These are phyloP conservation scores for Drosophila quasianomalipes DNA, from an alignment of 2,888 invertebrate genomes.

Conservation along the genomic window DNA sequence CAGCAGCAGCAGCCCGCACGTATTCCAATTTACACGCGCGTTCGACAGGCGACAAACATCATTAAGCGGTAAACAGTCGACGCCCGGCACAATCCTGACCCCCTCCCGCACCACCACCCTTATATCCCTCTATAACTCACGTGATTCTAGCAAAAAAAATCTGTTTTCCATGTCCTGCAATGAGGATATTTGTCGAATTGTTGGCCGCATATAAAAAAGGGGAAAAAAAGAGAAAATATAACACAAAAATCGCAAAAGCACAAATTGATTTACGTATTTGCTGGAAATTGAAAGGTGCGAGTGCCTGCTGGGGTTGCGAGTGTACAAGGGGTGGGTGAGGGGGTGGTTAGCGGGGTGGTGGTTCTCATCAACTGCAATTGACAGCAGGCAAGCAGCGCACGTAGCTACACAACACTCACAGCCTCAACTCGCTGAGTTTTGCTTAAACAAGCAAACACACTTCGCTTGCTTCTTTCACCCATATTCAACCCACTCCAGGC, in stretches of 20 bases:
- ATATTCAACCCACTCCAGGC: background rate
- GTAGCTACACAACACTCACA: constrained; percentile 18
- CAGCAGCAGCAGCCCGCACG: constrained; percentile 44
- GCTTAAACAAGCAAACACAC: constrained; percentile 65
- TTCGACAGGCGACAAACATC: constrained; percentile 71
- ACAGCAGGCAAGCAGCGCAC: constrained; percentile 55
- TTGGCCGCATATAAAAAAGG: constrained; percentile 24
- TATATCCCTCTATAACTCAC: background rate
- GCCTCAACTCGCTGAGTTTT: constrained; percentile 19
- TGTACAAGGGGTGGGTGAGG: background rate
- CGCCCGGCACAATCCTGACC: background rate
- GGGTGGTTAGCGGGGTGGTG: background rate
- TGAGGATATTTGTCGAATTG: constrained; percentile 40
- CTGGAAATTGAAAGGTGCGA: constrained; percentile 36
- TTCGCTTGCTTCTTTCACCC: constrained; percentile 13
- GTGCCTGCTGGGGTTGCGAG: background rate
- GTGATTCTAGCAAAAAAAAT: constrained; percentile 12
- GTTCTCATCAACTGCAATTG: constrained; percentile 58
- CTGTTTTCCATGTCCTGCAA: constrained; percentile 27
- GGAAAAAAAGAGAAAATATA: constrained; percentile 15
- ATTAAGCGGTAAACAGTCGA: constrained; percentile 59
- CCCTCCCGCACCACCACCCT: background rate
- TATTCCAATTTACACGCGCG: constrained; percentile 69
- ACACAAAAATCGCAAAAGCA: constrained; percentile 35
- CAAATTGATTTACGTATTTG: constrained; percentile 68